Evolutionary conservation across 2,888 invertebrate species (phyloP).

Genomic region (Drosophila austrosaltans): DNA sequence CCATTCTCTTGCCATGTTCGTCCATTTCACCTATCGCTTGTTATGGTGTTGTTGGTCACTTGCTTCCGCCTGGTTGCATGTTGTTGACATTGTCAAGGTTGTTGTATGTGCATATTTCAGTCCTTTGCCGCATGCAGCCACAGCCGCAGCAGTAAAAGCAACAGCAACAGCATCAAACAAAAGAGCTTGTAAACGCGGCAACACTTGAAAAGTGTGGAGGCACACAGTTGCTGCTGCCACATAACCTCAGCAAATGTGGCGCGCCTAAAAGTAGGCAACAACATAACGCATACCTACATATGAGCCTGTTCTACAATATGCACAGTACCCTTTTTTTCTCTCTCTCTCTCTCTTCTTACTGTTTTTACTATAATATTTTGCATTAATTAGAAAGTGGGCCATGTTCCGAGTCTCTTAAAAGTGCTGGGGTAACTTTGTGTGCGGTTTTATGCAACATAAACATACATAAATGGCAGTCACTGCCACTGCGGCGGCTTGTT

Average conservation of each 20-base stretch:
- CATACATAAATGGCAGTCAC: slow-evolving; percentile 62
- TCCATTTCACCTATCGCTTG: neutral
- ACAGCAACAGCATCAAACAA: slow-evolving; percentile 7
- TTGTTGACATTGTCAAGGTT: slow-evolving; percentile 72
- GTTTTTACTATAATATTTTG: slow-evolving; percentile 52
- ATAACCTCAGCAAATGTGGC: slow-evolving; percentile 3
- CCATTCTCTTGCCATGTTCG: neutral
- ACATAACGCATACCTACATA: slow-evolving; percentile 3
- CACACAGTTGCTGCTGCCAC: neutral
- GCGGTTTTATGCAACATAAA: slow-evolving; percentile 54
- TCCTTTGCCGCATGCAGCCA: slow-evolving; percentile 23
- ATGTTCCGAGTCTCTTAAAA: slow-evolving; percentile 29
- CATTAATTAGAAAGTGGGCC: slow-evolving; percentile 74
- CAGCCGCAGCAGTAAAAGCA: slow-evolving; percentile 13
- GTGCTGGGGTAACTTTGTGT: slow-evolving; percentile 47
- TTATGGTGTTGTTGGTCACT: slow-evolving; percentile 53
- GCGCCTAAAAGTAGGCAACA: slow-evolving; percentile 14
- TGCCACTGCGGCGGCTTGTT: slow-evolving; percentile 41
- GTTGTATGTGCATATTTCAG: slow-evolving; percentile 36
- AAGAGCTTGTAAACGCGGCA: slow-evolving; percentile 13
- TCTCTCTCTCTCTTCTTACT: neutral
- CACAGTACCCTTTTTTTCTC: slow-evolving; percentile 26
- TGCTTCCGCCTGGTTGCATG: slow-evolving; percentile 49
- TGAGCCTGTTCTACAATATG: slow-evolving; percentile 2
- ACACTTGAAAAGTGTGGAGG: slow-evolving; percentile 6